These are phyloP conservation scores for Sphenodon punctatus DNA, from an alignment of 2,797 vertebrate species.

Conservation along the genomic window DNA sequence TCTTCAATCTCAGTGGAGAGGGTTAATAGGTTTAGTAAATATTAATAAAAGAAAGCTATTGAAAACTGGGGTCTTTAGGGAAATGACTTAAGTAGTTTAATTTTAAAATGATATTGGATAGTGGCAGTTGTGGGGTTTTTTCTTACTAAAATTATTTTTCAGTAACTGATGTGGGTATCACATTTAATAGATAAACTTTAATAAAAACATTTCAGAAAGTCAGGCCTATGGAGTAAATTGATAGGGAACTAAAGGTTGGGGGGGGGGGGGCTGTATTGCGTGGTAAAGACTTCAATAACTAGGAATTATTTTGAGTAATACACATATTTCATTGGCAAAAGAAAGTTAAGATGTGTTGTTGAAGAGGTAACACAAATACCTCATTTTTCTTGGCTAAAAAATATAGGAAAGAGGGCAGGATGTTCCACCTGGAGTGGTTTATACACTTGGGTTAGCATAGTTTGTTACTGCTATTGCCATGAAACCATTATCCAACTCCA, in stretches of 20 bases:
- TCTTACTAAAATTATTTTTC: constrained; percentile 52
- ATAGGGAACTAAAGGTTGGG: constrained; percentile 28
- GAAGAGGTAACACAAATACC: neutral
- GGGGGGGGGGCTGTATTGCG: no score
- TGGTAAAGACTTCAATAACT: no score
- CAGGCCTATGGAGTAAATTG: constrained; percentile 13
- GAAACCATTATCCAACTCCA: accelerated
- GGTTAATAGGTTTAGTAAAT: constrained; percentile 63
- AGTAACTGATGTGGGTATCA: constrained; percentile 56
- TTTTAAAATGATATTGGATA: constrained; percentile 52
- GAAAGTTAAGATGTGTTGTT: neutral
- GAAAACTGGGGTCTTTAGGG: constrained; percentile 45
- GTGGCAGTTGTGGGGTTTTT: constrained; percentile 29
- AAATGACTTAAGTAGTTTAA: constrained; percentile 50
- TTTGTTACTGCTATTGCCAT: neutral
- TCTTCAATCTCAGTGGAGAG: constrained; percentile 21
- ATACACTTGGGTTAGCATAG: neutral
- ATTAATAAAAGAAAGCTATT: constrained; percentile 59
- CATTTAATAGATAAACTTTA: constrained; percentile 60
- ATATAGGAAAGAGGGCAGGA: neutral
- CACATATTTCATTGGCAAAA: constrained; percentile 41
- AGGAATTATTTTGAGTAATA: constrained; percentile 23
- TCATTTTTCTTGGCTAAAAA: neutral
- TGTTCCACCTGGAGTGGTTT: no score
- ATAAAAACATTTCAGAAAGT: constrained; percentile 32